Evolutionary conservation across 2,888 invertebrate species (phyloP).

Genomic region (Caenorhabditis sp.): DNA sequence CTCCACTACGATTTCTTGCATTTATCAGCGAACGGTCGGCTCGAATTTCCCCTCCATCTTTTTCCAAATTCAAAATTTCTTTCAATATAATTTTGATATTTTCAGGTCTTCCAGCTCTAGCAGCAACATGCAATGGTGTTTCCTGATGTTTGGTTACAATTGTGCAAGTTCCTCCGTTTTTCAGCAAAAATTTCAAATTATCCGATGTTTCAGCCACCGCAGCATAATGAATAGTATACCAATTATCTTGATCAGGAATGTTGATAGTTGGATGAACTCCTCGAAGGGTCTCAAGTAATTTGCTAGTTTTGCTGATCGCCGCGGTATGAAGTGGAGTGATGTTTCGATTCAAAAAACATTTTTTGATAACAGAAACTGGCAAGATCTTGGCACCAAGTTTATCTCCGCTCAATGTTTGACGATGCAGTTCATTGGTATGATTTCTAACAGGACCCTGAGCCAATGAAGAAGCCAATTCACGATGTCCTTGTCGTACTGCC

Average conservation of each 20-base stretch:
- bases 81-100: constrained; percentile 38
- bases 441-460: constrained; percentile 36
- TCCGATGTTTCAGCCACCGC: constrained; percentile 73
- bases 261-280: constrained; percentile 73
- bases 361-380: constrained; percentile 72
- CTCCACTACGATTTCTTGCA: constrained; percentile 55
- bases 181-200: constrained; percentile 71
- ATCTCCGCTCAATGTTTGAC: constrained; percentile 65
- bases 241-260: constrained; percentile 72
- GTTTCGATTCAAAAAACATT: constrained; percentile 70
- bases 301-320: constrained; percentile 74
- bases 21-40: constrained; percentile 47
- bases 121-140: constrained; percentile 59
- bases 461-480: constrained; percentile 36
- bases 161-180: constrained; percentile 41
- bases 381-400: constrained; percentile 68
- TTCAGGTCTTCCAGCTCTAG: constrained; percentile 51
- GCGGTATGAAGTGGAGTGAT: constrained; percentile 75
- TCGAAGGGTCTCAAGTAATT: constrained; percentile 69
- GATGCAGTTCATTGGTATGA: constrained; percentile 72
- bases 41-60: constrained; percentile 19
- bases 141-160: constrained; percentile 51
- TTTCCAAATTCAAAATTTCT: constrained; percentile 47
- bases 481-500: constrained; percentile 36
- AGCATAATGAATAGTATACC: constrained; percentile 74